Percentiles rank a stretch among this genome's conserved stretches.
Evolutionary conservation across 2,113 vertebrate genomes (phyloP).

Genomic region (Toxotes jaculatrix): DNA sequence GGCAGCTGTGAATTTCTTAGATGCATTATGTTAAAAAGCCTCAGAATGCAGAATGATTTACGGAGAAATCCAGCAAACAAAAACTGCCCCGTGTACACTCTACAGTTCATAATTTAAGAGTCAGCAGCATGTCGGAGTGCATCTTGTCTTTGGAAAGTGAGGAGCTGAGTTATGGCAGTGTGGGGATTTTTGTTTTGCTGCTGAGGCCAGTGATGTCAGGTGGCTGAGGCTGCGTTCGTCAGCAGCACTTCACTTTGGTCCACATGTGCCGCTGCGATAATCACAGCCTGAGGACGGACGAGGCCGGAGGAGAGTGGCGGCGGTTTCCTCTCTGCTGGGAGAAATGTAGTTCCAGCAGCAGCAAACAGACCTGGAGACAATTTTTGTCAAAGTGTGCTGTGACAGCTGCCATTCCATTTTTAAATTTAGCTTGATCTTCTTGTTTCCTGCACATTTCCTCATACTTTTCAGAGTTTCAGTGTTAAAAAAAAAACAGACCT

Average conservation of each 20-base stretch:
- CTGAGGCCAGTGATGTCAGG: constrained; percentile 22
- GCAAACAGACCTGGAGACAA: background rate
- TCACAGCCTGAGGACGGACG: constrained; percentile 7
- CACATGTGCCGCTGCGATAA: constrained; percentile 11
- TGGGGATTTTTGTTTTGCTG: constrained; percentile 16
- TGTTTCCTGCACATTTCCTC: background rate
- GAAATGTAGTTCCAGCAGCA: background rate
- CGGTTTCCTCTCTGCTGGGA: background rate
- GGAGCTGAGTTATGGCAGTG: background rate
- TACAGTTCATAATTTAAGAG: background rate
- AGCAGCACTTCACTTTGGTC: constrained; percentile 25
- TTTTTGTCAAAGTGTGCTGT: constrained; percentile 4
- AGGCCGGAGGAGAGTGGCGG: background rate
- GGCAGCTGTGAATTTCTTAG: constrained; percentile 19
- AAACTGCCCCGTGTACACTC: background rate
- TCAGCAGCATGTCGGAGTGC: constrained; percentile 40
- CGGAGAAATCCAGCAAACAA: background rate
- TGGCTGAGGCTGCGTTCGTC: constrained; percentile 16
- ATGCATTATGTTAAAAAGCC: constrained; percentile 7
- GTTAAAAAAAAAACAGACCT: background rate
- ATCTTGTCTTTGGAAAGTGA: background rate
- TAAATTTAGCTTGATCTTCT: constrained; percentile 4
- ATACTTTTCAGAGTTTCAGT: background rate
- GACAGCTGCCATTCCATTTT: constrained; percentile 11
- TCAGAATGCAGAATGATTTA: background rate